Conservation (phyloP, 2,113 vertebrate species). For the Fregetta grallaria region DNA sequence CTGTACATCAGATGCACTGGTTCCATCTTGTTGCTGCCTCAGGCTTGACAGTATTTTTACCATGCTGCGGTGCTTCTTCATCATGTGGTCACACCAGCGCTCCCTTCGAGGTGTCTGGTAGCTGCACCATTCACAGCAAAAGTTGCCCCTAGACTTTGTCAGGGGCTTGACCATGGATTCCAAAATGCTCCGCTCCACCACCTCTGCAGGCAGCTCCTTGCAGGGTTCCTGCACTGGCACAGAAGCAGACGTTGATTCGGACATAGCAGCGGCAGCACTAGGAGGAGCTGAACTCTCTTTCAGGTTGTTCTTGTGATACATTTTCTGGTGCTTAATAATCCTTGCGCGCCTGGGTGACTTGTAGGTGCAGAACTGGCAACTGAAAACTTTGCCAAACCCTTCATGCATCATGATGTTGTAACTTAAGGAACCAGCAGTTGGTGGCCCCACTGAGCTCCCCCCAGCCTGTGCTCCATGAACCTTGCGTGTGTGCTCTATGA, state of each 20-base stretch:
- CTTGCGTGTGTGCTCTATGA: constrained; percentile 93
- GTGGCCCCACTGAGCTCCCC: constrained; percentile 70
- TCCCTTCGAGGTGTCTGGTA: constrained; percentile 92
- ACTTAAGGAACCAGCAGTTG: constrained; percentile 75
- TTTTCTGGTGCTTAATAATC: constrained; percentile 93
- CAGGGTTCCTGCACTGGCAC: constrained; percentile 78
- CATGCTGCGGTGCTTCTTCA: constrained; percentile 95
- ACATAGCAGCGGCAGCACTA: constrained; percentile 67
- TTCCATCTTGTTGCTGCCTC: constrained; percentile 81
- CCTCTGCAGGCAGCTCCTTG: constrained; percentile 81
- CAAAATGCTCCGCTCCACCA: constrained; percentile 84
- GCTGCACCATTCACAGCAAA: constrained; percentile 96
- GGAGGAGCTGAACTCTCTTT: constrained; percentile 74
- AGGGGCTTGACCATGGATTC: constrained; percentile 88
- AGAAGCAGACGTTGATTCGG: constrained; percentile 70
- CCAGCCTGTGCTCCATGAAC: constrained; percentile 86
- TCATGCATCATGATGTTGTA: constrained; percentile 87
- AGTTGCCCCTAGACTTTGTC: constrained; percentile 85
- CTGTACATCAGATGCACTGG: constrained; percentile 75
- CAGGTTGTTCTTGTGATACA: constrained; percentile 87
- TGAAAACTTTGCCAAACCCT: constrained; percentile 91
- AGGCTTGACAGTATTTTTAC: constrained; percentile 90
- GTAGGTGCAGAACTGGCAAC: constrained; percentile 95
- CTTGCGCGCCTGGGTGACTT: constrained; percentile 91
- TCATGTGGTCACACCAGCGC: constrained; percentile 93